A percentile compares a stretch with the other conserved stretches of the same genome.
Conservation (phyloP, 2,113 vertebrate genomes). For the Alosa alosa region DNA sequence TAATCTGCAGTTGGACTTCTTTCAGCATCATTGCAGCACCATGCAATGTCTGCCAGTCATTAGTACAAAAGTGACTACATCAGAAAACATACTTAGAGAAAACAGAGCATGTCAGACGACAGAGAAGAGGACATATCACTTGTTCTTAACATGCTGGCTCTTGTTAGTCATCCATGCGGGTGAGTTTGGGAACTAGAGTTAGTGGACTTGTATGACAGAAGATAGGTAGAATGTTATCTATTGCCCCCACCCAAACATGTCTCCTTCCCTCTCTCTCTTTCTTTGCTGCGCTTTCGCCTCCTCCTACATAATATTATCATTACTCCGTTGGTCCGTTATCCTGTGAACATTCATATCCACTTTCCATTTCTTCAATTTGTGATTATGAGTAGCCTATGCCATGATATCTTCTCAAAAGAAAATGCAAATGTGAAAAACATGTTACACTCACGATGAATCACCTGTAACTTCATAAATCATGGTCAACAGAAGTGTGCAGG, state of each 20-base stretch:
- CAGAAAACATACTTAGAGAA: too few species aligned
- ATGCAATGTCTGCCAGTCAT: too few species aligned
- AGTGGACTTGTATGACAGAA: constrained; percentile 15
- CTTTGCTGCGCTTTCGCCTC: constrained; percentile 10
- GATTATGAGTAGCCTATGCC: too few species aligned
- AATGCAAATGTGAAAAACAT: too few species aligned
- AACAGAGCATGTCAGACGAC: not conserved
- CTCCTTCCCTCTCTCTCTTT: not conserved
- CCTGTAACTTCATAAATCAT: too few species aligned
- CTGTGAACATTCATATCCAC: too few species aligned
- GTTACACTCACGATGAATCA: too few species aligned
- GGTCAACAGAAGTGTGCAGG: too few species aligned
- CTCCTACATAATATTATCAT: not conserved
- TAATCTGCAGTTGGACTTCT: not conserved
- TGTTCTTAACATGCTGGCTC: constrained; percentile 22
- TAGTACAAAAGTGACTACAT: too few species aligned
- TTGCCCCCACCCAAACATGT: not conserved
- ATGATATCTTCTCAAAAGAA: too few species aligned
- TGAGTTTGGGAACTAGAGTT: not conserved
- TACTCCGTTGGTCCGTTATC: too few species aligned
- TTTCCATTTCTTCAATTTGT: too few species aligned
- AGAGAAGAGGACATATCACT: not conserved
- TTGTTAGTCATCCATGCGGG: constrained; percentile 33
- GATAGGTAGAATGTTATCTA: constrained; percentile 20
- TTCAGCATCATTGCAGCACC: not conserved